phyloP scores from a whole-genome alignment of 2,888 invertebrate genomes.

The Onthophagus sagittarius region DNA sequence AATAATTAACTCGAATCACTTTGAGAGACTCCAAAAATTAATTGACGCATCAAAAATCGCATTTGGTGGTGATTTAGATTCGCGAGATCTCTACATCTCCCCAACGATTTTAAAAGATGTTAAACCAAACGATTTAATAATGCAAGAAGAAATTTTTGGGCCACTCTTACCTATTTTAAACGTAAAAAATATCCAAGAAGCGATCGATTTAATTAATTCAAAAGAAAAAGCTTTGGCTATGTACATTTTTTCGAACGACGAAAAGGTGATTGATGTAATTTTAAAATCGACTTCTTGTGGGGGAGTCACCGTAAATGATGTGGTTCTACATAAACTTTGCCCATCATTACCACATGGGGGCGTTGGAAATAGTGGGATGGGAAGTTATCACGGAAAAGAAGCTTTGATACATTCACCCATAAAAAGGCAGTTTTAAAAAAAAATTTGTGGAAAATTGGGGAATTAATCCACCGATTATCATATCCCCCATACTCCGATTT shows the following conservation, averaged over 20 bases:
- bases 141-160: constrained; percentile 95
- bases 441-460: constrained; percentile 64
- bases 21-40: constrained; percentile 68
- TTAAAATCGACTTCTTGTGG: constrained; percentile 74
- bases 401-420: constrained; percentile 92
- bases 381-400: constrained; percentile 88
- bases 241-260: constrained; percentile 75
- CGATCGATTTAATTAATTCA: constrained; percentile 82
- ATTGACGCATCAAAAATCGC: constrained; percentile 67
- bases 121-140: constrained; percentile 67
- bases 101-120: constrained; percentile 82
- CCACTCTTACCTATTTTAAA: constrained; percentile 88
- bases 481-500: constrained; percentile 73
- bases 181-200: constrained; percentile 79
- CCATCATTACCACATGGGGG: constrained; percentile 95
- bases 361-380: constrained; percentile 92
- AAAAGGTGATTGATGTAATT: constrained; percentile 57
- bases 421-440: constrained; percentile 76
- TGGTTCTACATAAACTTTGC: constrained; percentile 78
- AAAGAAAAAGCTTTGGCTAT: constrained; percentile 86
- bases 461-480: constrained; percentile 63
- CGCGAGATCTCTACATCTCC: constrained; percentile 72
- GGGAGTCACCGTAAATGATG: constrained; percentile 80
- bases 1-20: constrained; percentile 83
- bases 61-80: constrained; percentile 75